phyloP scores from a whole-genome alignment of 2,888 invertebrate genomes.

The Aspidiotus destructor region DNA sequence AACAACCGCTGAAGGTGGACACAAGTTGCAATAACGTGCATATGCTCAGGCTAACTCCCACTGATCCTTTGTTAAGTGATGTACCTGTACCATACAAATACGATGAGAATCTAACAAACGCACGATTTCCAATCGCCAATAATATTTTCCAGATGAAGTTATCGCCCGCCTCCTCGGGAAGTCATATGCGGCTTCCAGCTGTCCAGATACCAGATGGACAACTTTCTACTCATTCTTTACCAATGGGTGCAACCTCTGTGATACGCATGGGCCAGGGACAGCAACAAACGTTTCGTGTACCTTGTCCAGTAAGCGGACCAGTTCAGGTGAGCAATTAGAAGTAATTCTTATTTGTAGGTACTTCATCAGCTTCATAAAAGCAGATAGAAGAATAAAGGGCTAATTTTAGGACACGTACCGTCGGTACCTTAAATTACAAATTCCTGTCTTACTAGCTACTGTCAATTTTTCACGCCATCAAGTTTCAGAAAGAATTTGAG shows the following conservation, averaged over 20 bases:
- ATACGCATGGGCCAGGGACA: conserved; percentile 38
- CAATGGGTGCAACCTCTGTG: conserved; percentile 36
- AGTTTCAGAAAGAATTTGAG: too few species aligned
- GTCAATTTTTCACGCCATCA: too few species aligned
- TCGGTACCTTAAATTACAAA: too few species aligned
- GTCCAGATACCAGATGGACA: conserved; percentile 13
- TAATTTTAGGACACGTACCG: too few species aligned
- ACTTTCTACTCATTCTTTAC: conserved; percentile 14
- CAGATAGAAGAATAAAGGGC: too few species aligned
- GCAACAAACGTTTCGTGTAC: conserved; percentile 47
- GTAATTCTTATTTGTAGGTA: too few species aligned
- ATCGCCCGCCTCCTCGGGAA: conserved; percentile 30
- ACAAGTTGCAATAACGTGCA: conserved; percentile 27
- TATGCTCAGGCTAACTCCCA: conserved; percentile 26
- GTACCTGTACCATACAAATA: conserved; percentile 11
- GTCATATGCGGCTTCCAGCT: conserved; percentile 21
- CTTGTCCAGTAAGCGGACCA: conserved; percentile 43
- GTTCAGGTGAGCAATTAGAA: conserved; percentile 39
- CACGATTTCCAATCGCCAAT: conserved; percentile 14
- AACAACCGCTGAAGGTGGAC: conserved; percentile 26
- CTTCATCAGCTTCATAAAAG: too few species aligned
- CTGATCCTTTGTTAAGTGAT: conserved; percentile 17
- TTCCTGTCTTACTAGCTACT: too few species aligned
- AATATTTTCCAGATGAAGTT: conserved; percentile 27
- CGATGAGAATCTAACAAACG: conserved; percentile 6